Evolutionary conservation across 2,888 invertebrate genomes (phyloP), one percentile per base, ranked within the genome.

Genomic region (Achlya flavicornis): DNA sequence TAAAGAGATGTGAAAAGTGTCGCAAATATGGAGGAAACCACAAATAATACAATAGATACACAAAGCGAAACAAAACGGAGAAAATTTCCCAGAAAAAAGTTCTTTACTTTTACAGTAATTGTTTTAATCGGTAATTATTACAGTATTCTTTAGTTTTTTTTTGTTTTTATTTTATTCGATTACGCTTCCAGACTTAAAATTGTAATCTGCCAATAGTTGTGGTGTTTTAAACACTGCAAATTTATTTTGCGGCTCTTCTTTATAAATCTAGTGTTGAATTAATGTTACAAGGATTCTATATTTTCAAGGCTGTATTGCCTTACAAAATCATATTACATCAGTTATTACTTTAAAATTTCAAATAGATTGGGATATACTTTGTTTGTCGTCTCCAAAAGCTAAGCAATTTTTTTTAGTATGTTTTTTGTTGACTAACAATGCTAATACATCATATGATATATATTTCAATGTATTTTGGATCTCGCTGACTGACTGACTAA

Each of bases 71-170:
- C 58, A 8, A 69, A 59, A 62, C 65, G n/a, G 38, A 63, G 61
- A 16, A 72, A 63, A 6, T 68, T 77, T 65, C 61, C 69, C 0
- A 63, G 62, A 0, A 71, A 64, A 41, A 78, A 74, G 63, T 46
- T 78, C 0, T 32, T 68, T 7, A 77, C 53, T 19, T 53, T 53
- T 10, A 19, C 19, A 53, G 10, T 53, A 2, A 53, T 53, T 53
- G 10, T 53, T 53, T 19, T 53, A 53, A 19, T 53, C 16, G 53
- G 53, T 53, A 53, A 53, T 4, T 41, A 19, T 8, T 53, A 19
- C 10, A 19, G 10, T 77, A 70, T 12, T 67, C 66, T 63, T 64
- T 7, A 46, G 43, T 43, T 62, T 58, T 19, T 57, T 32, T n/a
- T 46, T 16, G 16, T 2, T 19, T 32, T 59, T 53, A 8, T 5